Base-by-base conservation (phyloP, 2,888 invertebrate genomes). In the Drosophila siamana region DNA sequence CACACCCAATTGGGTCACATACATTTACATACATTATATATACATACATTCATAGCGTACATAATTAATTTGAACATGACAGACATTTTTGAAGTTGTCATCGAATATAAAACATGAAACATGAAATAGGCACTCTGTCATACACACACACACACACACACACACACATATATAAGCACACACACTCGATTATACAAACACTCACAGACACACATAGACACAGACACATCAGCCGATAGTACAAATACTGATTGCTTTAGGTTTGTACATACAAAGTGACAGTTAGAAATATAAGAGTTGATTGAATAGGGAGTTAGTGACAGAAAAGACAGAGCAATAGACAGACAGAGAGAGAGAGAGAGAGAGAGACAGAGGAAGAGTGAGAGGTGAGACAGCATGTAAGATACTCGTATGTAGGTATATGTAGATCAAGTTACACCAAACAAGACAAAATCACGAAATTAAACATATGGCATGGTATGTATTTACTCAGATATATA, bases 401-500 rank as follows among this genome's bases (percentile, higher is more conserved):
- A 46, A 26, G 40, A 51, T 56, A 71, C 72, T 43, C 51, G 57
- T 50, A 43, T 57, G 46, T 65, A 64, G 44, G 54, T 54, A 60
- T 75, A 65, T 70, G 71, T 65, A 65, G 51, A 51, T 59, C 51
- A 63, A 59, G 50, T 71, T 65, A 75, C 76, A 79, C 54, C 62
- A 74, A 79, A 69, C 79, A 76, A 66, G 69, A 79, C 76, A 66
- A 64, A 74, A 66, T 74, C 56, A 74, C 59, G 63, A 63, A 73
- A 52, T 50, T 11, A 40, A 24, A 4, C 13, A 48, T 51, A 51
- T 41, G 41, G 26, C 22, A 41, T 41, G 43, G 43, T 22, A 16
- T 38, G 55, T 59, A 26, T 44, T 28, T 44, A 61, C 38, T 15
- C 15, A 40, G 46, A 55, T 73, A 68, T 46, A 15, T 43, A 9